Percentiles rank a stretch among this genome's conserved stretches.
Conservation (phyloP, 2,797 vertebrate genomes). For the Neomorphus geoffroyi region DNA sequence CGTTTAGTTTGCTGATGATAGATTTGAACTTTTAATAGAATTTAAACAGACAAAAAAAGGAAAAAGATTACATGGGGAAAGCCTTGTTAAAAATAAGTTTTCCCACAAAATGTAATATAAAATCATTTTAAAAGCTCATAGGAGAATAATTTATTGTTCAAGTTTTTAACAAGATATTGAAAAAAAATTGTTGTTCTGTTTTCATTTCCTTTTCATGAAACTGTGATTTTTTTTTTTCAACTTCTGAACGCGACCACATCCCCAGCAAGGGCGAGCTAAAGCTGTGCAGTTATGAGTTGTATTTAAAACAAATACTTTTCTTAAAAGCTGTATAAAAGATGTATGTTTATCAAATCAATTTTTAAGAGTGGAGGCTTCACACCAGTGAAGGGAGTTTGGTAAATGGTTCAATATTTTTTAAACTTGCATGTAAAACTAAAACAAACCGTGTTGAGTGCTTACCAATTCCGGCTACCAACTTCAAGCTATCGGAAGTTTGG, state of each 20-base stretch:
- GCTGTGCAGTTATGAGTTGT: conserved; percentile 74
- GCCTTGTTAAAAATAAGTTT: conserved; percentile 62
- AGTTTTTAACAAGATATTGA: conserved; percentile 71
- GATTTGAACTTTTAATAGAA: conserved; percentile 75
- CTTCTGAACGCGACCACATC: conserved; percentile 72
- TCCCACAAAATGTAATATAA: conserved; percentile 78
- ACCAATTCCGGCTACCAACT: conserved; percentile 87
- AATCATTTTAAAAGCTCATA: conserved; percentile 73
- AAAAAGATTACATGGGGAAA: conserved; percentile 23
- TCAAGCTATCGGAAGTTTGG: conserved; percentile 81
- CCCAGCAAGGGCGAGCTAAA: conserved; percentile 66
- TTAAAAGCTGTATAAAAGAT: conserved; percentile 82
- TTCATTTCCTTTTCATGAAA: conserved; percentile 74
- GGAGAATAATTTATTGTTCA: conserved; percentile 73
- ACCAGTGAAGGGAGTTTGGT: conserved; percentile 76
- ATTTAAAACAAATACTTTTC: conserved; percentile 77
- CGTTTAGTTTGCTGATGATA: conserved; percentile 72
- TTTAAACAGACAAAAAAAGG: background rate
- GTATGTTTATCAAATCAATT: conserved; percentile 90
- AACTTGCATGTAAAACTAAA: conserved; percentile 88
- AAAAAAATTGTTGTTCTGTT: conserved; percentile 50
- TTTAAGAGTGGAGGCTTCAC: conserved; percentile 86
- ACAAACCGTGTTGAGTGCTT: conserved; percentile 86
- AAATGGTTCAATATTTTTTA: conserved; percentile 79
- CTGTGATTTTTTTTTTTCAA: conserved; percentile 71